Evolutionary conservation across 2,888 invertebrate genomes (phyloP).

Genomic region (Lutraria lutraria): DNA sequence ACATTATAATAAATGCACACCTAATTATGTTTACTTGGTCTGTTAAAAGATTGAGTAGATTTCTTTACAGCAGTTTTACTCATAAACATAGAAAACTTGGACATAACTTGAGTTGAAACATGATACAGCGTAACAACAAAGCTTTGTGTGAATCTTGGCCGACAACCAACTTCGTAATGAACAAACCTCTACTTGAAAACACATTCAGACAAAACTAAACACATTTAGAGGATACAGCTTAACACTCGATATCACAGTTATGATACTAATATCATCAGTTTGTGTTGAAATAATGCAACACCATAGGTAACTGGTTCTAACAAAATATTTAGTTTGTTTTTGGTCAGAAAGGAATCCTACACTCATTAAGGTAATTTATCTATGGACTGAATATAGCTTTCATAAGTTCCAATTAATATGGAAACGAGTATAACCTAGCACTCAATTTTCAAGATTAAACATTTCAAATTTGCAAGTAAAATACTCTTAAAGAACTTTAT

Average conservation of each 20-base stretch:
- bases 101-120: neutral
- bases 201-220: neutral
- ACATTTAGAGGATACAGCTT: neutral
- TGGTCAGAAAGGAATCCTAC: too few relatives aligned
- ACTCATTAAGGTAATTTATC: too few relatives aligned
- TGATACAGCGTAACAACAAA: conserved; percentile 15
- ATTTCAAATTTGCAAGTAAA: neutral
- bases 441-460: neutral
- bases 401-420: too few relatives aligned
- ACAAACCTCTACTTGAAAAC: conserved; percentile 4
- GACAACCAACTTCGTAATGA: conserved; percentile 7
- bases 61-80: neutral
- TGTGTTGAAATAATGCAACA: too few relatives aligned
- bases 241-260: neutral
- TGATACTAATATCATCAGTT: too few relatives aligned
- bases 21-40: neutral
- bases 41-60: neutral
- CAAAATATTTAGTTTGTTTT: too few relatives aligned
- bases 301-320: too few relatives aligned
- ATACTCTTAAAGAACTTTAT: neutral
- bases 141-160: conserved; percentile 6
- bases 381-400: too few relatives aligned
- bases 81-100: conserved; percentile 3
- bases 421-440: too few relatives aligned
- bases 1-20: neutral